A percentile compares a stretch with the other conserved stretches of the same genome.
Conservation (phyloP, 2,888 invertebrate species). For the Oxyteleia sp. region DNA sequence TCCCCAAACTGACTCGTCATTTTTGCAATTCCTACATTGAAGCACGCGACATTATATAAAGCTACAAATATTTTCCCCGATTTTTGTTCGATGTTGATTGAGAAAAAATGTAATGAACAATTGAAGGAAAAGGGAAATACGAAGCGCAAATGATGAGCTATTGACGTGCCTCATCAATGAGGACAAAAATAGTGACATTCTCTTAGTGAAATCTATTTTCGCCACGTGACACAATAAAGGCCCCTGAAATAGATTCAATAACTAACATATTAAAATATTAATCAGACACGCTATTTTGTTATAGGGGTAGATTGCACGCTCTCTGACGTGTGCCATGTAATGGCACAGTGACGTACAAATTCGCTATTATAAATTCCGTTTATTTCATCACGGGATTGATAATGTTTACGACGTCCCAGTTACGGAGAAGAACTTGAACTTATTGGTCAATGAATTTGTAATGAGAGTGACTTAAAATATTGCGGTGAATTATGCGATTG, state of each 20-base stretch:
- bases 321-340: background rate
- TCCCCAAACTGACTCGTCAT: no score
- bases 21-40: no score
- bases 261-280: conserved; percentile 4
- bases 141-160: no score
- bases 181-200: background rate
- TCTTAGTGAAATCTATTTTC: background rate
- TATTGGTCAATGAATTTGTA: background rate
- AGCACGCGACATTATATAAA: no score
- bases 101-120: no score
- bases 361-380: background rate
- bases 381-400: background rate
- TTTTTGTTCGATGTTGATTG: no score
- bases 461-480: background rate
- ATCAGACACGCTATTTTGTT: background rate
- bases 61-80: no score
- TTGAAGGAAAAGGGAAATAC: no score
- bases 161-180: background rate
- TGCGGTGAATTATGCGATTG: background rate
- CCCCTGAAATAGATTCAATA: background rate
- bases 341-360: conserved; percentile 1
- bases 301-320: background rate
- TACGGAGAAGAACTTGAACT: background rate
- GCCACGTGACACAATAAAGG: background rate
- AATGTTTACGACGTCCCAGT: background rate